Base-by-base conservation (phyloP, 1,140 invertebrate species). In the Atopsyche davidsoni region DNA sequence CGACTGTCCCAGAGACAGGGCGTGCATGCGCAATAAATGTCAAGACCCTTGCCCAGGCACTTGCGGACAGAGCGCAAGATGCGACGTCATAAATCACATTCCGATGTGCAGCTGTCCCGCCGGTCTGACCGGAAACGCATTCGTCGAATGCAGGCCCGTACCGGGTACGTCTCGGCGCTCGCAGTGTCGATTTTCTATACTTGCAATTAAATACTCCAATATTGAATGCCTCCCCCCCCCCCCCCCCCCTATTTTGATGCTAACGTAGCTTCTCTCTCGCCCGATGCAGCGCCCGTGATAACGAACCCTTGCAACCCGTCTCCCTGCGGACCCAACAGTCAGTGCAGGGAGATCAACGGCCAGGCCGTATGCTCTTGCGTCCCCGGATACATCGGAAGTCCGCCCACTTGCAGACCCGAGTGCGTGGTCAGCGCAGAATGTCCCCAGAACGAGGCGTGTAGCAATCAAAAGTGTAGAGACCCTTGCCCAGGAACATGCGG, bases 41-140 rank as follows among this genome's bases (percentile, higher is more conserved):
- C 70, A 80, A 1, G 80, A 89, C 75, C 85, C 85, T 14, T 89
- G 87, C 60, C 72, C 78, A n/a, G 83, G 82, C 35, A 84, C 83
- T 1, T 90, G 88, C 62, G 87, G 85, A 10, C 66, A 75, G 52
- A 79, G 78, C 59, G 83, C 86, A 2, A 67, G 78, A 24, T 93
- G 89, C 62, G 79, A 85, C 62, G 86, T 90, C 1, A 79, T 83
- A 9, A 89, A 89, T 60, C 87, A 90, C 61, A 77, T 87, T 35
- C 81, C 83, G 13, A 80, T 79, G 65, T 86, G 83, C 57, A 77
- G 75, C 28, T 85, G 83, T 68, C 73, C 76, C n/a, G 59, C 71
- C 32, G 81, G 82, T 9, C 82, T 78, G 61, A 79, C 78, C 28
- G 83, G 87, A 16, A 88, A 91, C 78, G 86, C 89, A n/a, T 89